Conservation (phyloP, 2,888 invertebrate genomes). For the Anodontia alba region DNA sequence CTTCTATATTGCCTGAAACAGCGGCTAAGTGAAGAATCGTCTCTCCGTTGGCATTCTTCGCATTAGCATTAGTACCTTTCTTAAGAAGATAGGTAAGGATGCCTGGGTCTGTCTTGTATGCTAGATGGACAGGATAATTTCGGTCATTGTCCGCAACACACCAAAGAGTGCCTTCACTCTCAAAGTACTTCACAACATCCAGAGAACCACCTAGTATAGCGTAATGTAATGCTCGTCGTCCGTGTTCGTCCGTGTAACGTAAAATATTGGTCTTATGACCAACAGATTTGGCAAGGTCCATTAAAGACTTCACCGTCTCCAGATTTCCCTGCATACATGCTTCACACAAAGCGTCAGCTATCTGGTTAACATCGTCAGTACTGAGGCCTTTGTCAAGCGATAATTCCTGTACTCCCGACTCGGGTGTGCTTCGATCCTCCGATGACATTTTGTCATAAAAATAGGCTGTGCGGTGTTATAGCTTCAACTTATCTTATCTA, state of each 20-base stretch:
- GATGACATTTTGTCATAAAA: too few relatives aligned
- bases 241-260: background rate
- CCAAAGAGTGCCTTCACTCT: background rate
- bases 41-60: background rate
- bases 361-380: background rate
- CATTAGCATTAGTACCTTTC: conserved; percentile 10
- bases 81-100: background rate
- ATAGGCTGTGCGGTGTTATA: too few relatives aligned
- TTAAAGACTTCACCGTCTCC: background rate
- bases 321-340: conserved; percentile 2
- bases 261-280: conserved; percentile 1
- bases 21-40: background rate
- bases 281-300: background rate
- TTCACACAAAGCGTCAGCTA: conserved; percentile 7
- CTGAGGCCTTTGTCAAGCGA: background rate
- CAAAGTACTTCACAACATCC: conserved; percentile 4
- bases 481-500: too few relatives aligned
- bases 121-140: conserved; percentile 4
- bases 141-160: background rate
- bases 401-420: background rate
- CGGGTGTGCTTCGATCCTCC: too few relatives aligned
- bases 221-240: conserved; percentile 1
- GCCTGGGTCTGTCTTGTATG: background rate
- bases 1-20: background rate
- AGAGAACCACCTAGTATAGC: background rate